A percentile compares a stretch with the other conserved stretches of the same genome.
Conservation (phyloP, 2,113 vertebrate species). For the Raja brachyura region DNA sequence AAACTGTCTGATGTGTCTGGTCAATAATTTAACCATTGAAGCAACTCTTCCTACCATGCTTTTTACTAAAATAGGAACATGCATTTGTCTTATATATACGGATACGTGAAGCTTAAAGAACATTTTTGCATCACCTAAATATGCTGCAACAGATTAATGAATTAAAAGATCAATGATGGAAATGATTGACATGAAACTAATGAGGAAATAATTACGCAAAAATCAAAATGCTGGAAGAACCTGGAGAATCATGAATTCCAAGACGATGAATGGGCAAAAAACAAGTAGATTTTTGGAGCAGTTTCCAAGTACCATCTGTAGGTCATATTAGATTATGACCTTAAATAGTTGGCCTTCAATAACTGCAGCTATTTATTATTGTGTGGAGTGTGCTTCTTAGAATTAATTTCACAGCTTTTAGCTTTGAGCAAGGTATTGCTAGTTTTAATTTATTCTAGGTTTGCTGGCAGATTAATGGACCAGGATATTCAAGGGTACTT, state of each 20-base stretch:
- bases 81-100: neutral
- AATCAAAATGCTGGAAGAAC: too few relatives aligned
- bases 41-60: neutral
- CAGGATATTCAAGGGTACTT: neutral
- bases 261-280: neutral
- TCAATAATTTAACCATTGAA: slow-evolving; percentile 24
- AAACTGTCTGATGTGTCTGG: neutral
- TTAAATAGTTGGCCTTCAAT: neutral
- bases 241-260: neutral
- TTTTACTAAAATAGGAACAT: neutral
- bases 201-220: too few relatives aligned
- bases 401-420: neutral
- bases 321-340: neutral
- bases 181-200: neutral
- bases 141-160: neutral
- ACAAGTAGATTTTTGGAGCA: neutral
- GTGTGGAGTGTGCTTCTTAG: neutral
- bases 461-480: neutral
- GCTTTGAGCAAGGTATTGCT: neutral
- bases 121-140: neutral
- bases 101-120: neutral
- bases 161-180: neutral
- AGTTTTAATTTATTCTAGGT: neutral
- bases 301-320: neutral
- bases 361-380: neutral